These are phyloP conservation scores for Aramus guarauna DNA, from an alignment of 2,113 vertebrate genomes.

Conservation along the genomic window DNA sequence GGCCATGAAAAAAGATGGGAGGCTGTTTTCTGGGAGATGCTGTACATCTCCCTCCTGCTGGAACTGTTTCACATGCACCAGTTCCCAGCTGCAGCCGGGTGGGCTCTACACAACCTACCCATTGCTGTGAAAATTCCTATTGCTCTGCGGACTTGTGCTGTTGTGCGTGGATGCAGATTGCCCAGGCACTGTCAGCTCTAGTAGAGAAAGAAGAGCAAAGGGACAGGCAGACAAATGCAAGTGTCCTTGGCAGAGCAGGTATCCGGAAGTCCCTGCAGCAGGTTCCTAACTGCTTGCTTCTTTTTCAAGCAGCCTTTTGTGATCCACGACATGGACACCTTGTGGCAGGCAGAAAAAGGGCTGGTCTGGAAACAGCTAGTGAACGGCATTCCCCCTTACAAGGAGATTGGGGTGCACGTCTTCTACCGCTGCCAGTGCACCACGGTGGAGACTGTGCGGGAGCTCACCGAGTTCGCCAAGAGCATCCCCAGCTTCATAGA, in stretches of 20 bases:
- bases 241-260: not conserved
- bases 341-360: conserved; percentile 95
- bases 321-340: conserved; percentile 93
- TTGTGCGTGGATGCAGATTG: not conserved
- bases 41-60: not conserved
- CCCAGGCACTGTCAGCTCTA: not conserved
- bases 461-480: conserved; percentile 97
- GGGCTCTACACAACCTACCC: not conserved
- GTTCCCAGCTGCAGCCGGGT: not conserved
- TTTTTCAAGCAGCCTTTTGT: conserved; percentile 87
- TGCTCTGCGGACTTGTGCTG: not conserved
- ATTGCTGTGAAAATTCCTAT: not conserved
- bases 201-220: not conserved
- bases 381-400: conserved; percentile 86
- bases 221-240: not conserved
- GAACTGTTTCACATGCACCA: not conserved
- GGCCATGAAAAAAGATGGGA: not conserved
- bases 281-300: conserved; percentile 4
- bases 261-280: rapidly evolving
- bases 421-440: conserved; percentile 99
- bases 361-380: conserved; percentile 94
- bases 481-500: conserved; percentile 92
- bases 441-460: conserved; percentile 93
- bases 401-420: conserved; percentile 95
- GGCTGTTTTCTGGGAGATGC: not conserved